phyloP scores from a whole-genome alignment of 2,113 vertebrate genomes.

The Calyptomena viridis region DNA sequence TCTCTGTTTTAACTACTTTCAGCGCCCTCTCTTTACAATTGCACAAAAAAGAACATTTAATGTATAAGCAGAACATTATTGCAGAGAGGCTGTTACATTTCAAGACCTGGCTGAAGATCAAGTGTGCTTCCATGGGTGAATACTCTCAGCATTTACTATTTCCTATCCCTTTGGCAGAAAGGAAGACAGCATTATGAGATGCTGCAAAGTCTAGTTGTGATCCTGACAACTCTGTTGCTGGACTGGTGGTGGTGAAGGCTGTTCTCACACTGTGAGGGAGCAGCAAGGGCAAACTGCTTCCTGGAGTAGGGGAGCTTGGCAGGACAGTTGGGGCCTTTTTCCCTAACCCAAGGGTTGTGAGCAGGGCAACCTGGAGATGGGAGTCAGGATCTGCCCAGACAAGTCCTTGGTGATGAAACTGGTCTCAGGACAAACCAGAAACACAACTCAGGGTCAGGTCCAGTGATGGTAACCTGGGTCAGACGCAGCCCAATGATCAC shows the following conservation, averaged over 20 bases:
- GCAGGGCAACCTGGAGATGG: background rate
- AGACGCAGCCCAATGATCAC: background rate
- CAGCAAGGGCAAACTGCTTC: background rate
- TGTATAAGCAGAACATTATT: conserved; percentile 29
- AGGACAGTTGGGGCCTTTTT: accelerated
- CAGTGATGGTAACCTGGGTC: background rate
- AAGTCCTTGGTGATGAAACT: background rate
- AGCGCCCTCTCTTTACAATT: background rate
- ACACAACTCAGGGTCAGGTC: accelerated
- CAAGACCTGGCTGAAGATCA: conserved; percentile 53
- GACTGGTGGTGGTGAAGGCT: background rate
- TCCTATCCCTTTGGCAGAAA: background rate
- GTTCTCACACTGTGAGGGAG: background rate
- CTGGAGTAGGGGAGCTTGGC: background rate
- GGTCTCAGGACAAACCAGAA: background rate
- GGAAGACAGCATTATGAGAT: background rate
- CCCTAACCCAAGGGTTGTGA: accelerated
- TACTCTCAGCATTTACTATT: background rate
- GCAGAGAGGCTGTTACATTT: conserved; percentile 21
- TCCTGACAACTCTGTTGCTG: background rate
- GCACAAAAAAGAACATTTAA: conserved; percentile 15
- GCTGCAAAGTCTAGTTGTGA: background rate
- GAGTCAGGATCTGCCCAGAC: background rate
- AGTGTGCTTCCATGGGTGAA: background rate
- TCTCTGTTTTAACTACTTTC: conserved; percentile 58